Evolutionary conservation across 2,797 vertebrate genomes (phyloP).

Genomic region (Parauchenoglanis punctatus): DNA sequence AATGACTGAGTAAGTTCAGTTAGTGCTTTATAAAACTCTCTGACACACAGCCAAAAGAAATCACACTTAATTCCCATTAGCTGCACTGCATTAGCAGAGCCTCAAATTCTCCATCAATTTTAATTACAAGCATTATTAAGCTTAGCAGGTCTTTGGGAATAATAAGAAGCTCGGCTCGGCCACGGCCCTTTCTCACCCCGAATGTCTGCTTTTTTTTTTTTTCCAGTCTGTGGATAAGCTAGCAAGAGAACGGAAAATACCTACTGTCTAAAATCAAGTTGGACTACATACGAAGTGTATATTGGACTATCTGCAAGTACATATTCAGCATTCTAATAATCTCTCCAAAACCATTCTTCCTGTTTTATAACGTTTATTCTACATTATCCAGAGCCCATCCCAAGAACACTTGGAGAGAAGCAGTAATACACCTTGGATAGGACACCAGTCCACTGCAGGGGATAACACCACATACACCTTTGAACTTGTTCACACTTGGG

Average conservation of each 20-base stretch:
- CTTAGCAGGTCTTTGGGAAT: conserved; percentile 52
- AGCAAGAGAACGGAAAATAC: conserved; percentile 66
- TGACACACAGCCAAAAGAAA: conserved; percentile 44
- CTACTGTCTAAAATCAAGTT: conserved; percentile 63
- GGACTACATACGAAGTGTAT: conserved; percentile 36
- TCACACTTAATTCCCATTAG: conserved; percentile 40
- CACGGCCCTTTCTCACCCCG: conserved; percentile 23
- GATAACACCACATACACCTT: not conserved
- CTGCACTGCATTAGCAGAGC: conserved; percentile 34
- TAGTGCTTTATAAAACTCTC: conserved; percentile 24
- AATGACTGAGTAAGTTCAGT: conserved; percentile 32
- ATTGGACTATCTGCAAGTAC: conserved; percentile 30
- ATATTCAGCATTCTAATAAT: not conserved
- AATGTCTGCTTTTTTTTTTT: conserved; percentile 30
- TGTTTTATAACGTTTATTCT: too few species aligned
- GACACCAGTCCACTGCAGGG: not conserved
- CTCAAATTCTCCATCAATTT: conserved; percentile 57
- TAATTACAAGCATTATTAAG: conserved; percentile 67
- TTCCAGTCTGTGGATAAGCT: not conserved
- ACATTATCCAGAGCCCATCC: not conserved
- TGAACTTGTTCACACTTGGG: not conserved
- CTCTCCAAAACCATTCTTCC: not conserved
- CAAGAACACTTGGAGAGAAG: not conserved
- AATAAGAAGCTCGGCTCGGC: conserved; percentile 52
- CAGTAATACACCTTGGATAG: not conserved